A percentile compares a stretch with the other conserved stretches of the same genome.
Evolutionary conservation across 2,888 invertebrate genomes (phyloP).

Genomic region (Erpobdella octoculata): DNA sequence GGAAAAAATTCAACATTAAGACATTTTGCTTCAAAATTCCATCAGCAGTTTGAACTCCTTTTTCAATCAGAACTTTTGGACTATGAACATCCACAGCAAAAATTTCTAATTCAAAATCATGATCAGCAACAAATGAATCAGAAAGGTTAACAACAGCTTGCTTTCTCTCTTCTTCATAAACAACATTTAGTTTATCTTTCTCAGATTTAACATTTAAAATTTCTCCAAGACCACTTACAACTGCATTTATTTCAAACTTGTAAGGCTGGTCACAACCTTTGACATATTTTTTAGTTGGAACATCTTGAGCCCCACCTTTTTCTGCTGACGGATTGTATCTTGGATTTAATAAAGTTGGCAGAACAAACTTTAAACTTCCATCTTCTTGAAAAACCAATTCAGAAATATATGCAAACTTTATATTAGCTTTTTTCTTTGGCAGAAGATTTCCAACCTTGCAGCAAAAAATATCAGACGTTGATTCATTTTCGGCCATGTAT

Average conservation of each 20-base stretch:
- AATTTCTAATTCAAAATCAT: constrained; percentile 23
- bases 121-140: constrained; percentile 24
- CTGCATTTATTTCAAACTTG: constrained; percentile 17
- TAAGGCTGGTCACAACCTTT: constrained; percentile 15
- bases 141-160: constrained; percentile 18
- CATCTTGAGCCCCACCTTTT: neutral
- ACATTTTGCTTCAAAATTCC: constrained; percentile 29
- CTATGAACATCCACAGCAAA: neutral
- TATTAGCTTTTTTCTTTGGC: constrained; percentile 35
- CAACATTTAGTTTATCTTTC: constrained; percentile 24
- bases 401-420: constrained; percentile 39
- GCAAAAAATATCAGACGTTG: constrained; percentile 39
- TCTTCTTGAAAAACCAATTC: constrained; percentile 40
- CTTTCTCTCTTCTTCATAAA: constrained; percentile 13
- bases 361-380: constrained; percentile 21
- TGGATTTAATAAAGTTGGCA: constrained; percentile 28
- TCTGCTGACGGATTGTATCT: constrained; percentile 26
- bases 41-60: constrained; percentile 11
- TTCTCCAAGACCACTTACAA: neutral
- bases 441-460: constrained; percentile 42
- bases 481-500: constrained; percentile 38
- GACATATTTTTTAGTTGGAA: neutral
- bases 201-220: constrained; percentile 1
- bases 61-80: constrained; percentile 24
- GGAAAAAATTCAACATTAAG: constrained; percentile 31